Evolutionary conservation across 2,797 vertebrate species (phyloP).

Genomic region (Labeo calbasu): DNA sequence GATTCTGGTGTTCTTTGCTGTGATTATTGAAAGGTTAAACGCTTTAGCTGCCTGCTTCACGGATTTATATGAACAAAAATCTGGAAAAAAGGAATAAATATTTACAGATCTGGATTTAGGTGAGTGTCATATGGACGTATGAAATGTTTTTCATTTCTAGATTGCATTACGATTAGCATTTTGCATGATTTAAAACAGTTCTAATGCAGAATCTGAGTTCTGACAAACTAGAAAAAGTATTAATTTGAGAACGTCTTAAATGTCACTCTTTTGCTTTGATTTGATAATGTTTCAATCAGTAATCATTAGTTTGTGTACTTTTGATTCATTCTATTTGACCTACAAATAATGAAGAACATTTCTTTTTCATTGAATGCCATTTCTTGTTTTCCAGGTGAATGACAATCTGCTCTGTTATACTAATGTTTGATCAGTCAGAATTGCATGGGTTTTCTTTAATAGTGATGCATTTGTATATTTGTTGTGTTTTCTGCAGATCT

Average conservation of each 20-base stretch:
- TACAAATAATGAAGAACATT: neutral
- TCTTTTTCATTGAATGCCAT: neutral
- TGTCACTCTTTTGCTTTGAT: neutral
- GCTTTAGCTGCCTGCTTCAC: neutral
- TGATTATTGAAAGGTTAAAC: no score
- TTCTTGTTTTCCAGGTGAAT: neutral
- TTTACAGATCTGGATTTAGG: constrained; percentile 5
- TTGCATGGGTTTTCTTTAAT: neutral
- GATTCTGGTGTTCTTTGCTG: neutral
- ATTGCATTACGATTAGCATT: neutral
- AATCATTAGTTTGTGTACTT: neutral
- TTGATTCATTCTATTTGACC: neutral
- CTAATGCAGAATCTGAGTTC: neutral
- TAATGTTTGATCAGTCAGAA: neutral
- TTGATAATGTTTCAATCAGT: neutral
- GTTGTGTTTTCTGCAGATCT: neutral
- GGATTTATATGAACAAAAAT: neutral
- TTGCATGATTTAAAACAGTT: neutral
- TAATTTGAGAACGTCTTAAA: neutral
- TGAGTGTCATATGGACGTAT: neutral
- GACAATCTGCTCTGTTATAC: neutral
- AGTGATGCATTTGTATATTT: neutral
- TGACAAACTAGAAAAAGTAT: neutral
- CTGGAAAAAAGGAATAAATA: neutral
- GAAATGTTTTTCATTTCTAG: neutral